phyloP scores from a whole-genome alignment of 2,888 invertebrate genomes.

The Drosophila affinis region DNA sequence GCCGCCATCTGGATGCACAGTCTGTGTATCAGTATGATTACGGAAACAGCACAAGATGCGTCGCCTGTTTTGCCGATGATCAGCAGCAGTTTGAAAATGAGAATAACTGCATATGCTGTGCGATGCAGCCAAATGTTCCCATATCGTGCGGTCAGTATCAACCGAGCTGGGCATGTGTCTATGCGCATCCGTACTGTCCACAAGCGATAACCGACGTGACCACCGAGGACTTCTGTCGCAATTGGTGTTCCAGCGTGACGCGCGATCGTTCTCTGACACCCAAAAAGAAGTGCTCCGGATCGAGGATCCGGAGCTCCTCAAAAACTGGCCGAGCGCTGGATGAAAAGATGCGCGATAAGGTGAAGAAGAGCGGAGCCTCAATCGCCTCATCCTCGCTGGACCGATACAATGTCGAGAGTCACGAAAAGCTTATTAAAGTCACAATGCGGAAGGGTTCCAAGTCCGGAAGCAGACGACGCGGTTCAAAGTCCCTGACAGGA shows the following conservation, averaged over 20 bases:
- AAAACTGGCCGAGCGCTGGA: neutral
- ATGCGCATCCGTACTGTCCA: neutral
- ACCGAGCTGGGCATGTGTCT: neutral
- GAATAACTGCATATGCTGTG: neutral
- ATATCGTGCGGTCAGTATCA: neutral
- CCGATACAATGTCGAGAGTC: slow-evolving; percentile 16
- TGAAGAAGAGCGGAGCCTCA: neutral
- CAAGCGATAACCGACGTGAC: slow-evolving; percentile 41
- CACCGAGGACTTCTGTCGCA: slow-evolving; percentile 23
- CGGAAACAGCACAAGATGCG: neutral
- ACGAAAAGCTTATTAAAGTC: slow-evolving; percentile 34
- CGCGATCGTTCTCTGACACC: neutral
- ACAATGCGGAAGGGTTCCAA: neutral
- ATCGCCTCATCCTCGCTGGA: neutral
- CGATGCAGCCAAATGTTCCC: neutral
- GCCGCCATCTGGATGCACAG: neutral
- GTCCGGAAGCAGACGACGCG: neutral
- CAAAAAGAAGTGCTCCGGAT: neutral
- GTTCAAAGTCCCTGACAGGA: neutral
- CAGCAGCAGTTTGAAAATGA: neutral
- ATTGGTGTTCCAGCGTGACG: neutral
- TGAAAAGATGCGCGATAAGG: neutral
- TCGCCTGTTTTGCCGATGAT: neutral
- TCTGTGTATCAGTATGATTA: slow-evolving; percentile 35
- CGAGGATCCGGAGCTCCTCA: neutral